These are phyloP conservation scores for Hemicrepidius hirtus DNA, from an alignment of 2,888 invertebrate species.

Conservation along the genomic window DNA sequence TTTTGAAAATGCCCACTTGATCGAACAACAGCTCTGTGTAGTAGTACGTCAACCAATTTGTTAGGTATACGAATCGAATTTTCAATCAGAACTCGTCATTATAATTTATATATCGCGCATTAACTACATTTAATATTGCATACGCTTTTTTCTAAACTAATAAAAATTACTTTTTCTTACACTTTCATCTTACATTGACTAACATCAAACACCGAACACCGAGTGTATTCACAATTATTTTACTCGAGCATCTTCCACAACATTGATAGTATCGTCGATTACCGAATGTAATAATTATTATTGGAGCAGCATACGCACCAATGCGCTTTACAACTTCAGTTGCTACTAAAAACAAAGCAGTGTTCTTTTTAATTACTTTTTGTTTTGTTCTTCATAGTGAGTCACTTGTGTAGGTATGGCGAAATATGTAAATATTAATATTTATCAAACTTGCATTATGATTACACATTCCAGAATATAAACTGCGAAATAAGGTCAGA, in stretches of 20 bases:
- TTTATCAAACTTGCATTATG: background rate
- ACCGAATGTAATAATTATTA: background rate
- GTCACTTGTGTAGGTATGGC: conserved; percentile 5
- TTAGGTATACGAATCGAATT: conserved; percentile 23
- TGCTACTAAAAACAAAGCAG: background rate
- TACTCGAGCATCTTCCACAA: too few relatives aligned
- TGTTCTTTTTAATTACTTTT: background rate
- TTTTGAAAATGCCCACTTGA: conserved; percentile 36
- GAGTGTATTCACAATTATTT: too few relatives aligned
- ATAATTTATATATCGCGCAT: background rate
- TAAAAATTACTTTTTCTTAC: too few relatives aligned
- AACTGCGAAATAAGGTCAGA: too few relatives aligned
- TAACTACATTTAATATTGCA: too few relatives aligned
- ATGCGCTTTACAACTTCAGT: background rate
- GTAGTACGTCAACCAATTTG: background rate
- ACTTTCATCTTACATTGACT: too few relatives aligned
- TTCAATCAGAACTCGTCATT: conserved; percentile 6
- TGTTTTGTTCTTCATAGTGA: background rate
- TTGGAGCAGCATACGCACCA: background rate
- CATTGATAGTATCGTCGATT: background rate
- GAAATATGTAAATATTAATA: conserved; percentile 12
- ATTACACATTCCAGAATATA: too few relatives aligned
- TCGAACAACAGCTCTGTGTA: background rate
- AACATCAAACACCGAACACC: too few relatives aligned
- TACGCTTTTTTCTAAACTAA: background rate